Base-by-base conservation (phyloP, 92 coral and sea anemone species). In the Palythoa grandiflora region DNA sequence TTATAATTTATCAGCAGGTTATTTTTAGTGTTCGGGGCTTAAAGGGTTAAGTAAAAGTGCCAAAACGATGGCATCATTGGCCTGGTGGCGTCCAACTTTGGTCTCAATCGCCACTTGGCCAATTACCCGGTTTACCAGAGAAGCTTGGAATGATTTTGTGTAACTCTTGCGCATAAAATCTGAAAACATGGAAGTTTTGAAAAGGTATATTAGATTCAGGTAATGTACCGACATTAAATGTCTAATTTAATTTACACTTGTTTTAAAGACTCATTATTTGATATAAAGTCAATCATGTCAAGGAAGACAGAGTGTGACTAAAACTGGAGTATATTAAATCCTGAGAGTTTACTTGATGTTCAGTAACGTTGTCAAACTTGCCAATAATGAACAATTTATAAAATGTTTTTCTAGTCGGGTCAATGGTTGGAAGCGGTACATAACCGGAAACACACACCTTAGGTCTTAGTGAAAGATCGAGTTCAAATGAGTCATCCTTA, bases 101-200 rank as follows among this genome's bases (percentile, higher is more conserved):
- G 93, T 86, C 72, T 90, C 93, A 36, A 86, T 85, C 1, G 92
- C 89, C 79, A 84, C 92, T 40, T 85, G 92, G 15, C 92, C 92
- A 84, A 85, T 77, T 21, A 80, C 73, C 48, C 93, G 16, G 76
- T 80, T 87, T 73, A 90, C 90, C 14, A 10, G 35, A 1, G 54
- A 35, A 37, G 47, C 77, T 44, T 73, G 44, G 44, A 77, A 86
- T 7, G 76, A 52, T 48, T 90, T 87, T 0, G 88, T 81, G 73
- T 54, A 90, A 9, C 80, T 80, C 44, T 59, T 73, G 51, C 71
- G 79, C 3, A 87, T 79, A 52, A 90, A 87, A 44, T 86, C 88
- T 87, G 88, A 87, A 87, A 87, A 51, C 55, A 51, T 51, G 1
- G 11, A 51, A 51, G 55, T 51, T 51, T 51, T 6, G 55, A 71